Evolutionary conservation across 2,888 invertebrate genomes (phyloP), one percentile per base, ranked within the genome.

Genomic region (Melanostoma mellinum): DNA sequence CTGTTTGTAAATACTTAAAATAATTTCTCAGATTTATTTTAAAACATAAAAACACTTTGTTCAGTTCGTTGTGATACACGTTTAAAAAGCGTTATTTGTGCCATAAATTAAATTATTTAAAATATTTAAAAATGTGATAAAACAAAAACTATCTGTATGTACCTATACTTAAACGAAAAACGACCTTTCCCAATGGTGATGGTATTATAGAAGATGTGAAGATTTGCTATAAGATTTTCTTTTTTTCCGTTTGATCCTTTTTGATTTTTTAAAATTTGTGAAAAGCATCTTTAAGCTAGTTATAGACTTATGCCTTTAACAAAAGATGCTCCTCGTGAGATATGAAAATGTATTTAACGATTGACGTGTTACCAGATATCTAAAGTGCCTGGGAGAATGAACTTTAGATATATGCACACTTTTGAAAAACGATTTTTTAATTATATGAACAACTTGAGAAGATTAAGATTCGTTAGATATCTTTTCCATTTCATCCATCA

Each of bases 121-220:
- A 55, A 38, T 32, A 33, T 35, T 42, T n/a, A 44, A 60, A 61
- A 52, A 46, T 72, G 52, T 58, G 46, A 72, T 50, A 38, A 58
- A 6, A 20, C 20, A 20, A 20, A 74, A 63, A 58, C 46, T 61
- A 61, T 61, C 35, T 61, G 60, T 61, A 46, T 68, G 10, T 50
- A 55, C 40, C 60, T 55, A 40, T 52, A 10, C 35, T 56, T 72
- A 46, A 40, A 73, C 33, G 46, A 72, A 78, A 20, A 84, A 78
- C 68, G 78, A 84, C 78, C 82, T 84, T 77, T 73, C 82, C 65
- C 78, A 78, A 84, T 78, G 46, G 69, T 69, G 78, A 84, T 65
- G 78, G 58, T 74, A 69, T 84, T 78, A 63, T 40, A 73, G 74
- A 61, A 46, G 82, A 78, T 84, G 69, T 61, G 42, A 68, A 73